These are phyloP conservation scores for Carassius gibelio DNA, from an alignment of 2,113 vertebrate genomes.

Conservation along the genomic window DNA sequence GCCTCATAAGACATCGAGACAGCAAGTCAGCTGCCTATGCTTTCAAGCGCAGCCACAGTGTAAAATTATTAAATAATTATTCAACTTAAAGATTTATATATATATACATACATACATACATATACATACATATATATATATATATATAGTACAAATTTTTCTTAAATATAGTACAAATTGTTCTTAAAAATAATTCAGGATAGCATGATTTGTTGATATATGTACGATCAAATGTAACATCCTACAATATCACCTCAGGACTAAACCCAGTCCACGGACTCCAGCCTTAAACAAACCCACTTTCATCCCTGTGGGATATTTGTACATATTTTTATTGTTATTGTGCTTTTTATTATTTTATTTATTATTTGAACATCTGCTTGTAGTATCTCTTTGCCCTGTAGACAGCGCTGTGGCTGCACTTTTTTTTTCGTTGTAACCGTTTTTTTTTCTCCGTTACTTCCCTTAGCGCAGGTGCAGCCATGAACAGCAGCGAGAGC, in stretches of 20 bases:
- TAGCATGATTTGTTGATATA: too few relatives aligned
- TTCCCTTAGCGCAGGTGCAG: constrained; percentile 99
- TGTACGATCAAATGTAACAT: not conserved
- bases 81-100: too few relatives aligned
- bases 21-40: too few relatives aligned
- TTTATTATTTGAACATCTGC: not conserved
- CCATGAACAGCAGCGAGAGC: constrained; percentile 99
- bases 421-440: constrained; percentile 83
- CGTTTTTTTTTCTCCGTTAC: constrained; percentile 80
- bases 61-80: too few relatives aligned
- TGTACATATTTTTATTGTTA: not conserved
- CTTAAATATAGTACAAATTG: too few relatives aligned
- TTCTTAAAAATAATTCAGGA: too few relatives aligned
- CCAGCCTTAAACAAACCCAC: constrained; percentile 41
- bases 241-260: not conserved
- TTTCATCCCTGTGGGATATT: constrained; percentile 11
- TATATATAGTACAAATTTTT: too few relatives aligned
- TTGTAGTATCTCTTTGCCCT: not conserved
- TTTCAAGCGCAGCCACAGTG: too few relatives aligned
- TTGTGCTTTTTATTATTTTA: not conserved
- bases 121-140: too few relatives aligned
- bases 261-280: constrained; percentile 26
- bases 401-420: not conserved
- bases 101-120: too few relatives aligned
- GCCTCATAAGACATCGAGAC: too few relatives aligned